These are phyloP conservation scores for Diorhabda carinulata DNA, from an alignment of 1,140 invertebrate genomes.

Conservation along the genomic window DNA sequence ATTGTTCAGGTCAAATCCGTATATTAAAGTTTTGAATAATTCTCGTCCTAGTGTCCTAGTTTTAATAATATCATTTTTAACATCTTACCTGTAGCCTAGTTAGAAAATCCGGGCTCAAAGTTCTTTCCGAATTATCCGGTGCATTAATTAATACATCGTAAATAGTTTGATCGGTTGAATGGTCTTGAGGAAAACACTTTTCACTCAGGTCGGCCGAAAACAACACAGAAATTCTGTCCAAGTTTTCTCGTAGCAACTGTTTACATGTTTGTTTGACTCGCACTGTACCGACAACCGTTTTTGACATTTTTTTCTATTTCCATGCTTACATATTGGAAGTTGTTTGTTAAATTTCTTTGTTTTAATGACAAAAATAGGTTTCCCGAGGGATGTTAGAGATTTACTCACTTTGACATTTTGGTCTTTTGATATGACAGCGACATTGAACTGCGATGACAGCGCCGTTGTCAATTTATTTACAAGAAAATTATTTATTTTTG, in stretches of 20 bases:
- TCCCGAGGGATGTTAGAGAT: neutral
- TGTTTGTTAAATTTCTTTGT: neutral
- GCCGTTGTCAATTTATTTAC: neutral
- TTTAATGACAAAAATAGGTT: neutral
- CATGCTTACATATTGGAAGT: slow-evolving; percentile 41
- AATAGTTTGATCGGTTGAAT: slow-evolving; percentile 30
- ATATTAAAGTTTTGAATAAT: slow-evolving; percentile 30
- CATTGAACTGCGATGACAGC: slow-evolving; percentile 5
- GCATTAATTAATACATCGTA: slow-evolving; percentile 36
- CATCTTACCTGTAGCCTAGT: slow-evolving; percentile 44
- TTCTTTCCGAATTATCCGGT: slow-evolving; percentile 35
- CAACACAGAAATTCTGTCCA: slow-evolving; percentile 42
- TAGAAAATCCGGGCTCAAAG: slow-evolving; percentile 42
- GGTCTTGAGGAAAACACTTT: slow-evolving; percentile 25
- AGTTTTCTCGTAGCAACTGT: slow-evolving; percentile 42
- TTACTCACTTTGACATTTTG: slow-evolving; percentile 10
- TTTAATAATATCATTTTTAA: slow-evolving; percentile 24
- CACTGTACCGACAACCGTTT: slow-evolving; percentile 39
- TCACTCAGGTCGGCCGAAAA: slow-evolving; percentile 44
- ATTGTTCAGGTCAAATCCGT: slow-evolving; percentile 37
- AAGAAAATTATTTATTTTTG: too few species aligned
- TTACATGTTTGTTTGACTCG: slow-evolving; percentile 40
- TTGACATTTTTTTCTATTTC: slow-evolving; percentile 41
- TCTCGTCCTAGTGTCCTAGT: slow-evolving; percentile 33
- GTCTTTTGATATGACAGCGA: slow-evolving; percentile 13